phyloP scores from a whole-genome alignment of 2,797 vertebrate genomes.

The Cossypha caffra region DNA sequence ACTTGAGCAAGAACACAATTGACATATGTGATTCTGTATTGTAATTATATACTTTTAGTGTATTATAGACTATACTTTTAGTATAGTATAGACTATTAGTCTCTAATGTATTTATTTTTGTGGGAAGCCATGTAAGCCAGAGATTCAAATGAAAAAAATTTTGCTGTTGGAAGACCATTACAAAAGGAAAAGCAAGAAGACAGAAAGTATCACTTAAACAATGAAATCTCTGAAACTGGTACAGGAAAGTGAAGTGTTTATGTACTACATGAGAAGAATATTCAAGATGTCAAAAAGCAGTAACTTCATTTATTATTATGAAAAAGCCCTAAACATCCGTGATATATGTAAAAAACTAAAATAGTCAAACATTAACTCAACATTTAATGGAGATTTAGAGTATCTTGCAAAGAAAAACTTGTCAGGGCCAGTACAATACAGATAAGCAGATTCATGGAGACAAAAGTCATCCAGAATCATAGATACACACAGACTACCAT shows the following conservation, averaged over 20 bases:
- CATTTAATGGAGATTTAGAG: not conserved
- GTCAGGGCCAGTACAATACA: not conserved
- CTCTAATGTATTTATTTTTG: not conserved
- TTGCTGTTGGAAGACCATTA: not conserved
- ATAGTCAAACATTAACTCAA: not conserved
- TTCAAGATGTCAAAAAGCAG: not conserved
- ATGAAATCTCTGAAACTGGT: not conserved
- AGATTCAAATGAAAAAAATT: not conserved
- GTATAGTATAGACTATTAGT: not conserved
- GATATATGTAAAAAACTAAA: not conserved
- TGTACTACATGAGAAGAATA: not conserved
- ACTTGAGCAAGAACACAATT: not conserved
- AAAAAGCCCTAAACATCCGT: not conserved
- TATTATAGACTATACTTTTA: no score
- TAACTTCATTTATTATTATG: not conserved
- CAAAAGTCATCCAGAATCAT: not conserved
- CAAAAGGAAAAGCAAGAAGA: not conserved
- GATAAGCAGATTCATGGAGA: not conserved
- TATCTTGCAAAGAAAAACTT: not conserved
- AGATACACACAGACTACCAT: not conserved
- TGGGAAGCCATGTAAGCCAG: not conserved
- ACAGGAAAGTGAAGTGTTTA: not conserved
- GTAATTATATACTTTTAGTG: not conserved
- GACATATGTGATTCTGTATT: not conserved
- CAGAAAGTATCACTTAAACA: not conserved